phyloP scores from a whole-genome alignment of 2,888 invertebrate genomes.

The Psylliodes chrysocephalus region DNA sequence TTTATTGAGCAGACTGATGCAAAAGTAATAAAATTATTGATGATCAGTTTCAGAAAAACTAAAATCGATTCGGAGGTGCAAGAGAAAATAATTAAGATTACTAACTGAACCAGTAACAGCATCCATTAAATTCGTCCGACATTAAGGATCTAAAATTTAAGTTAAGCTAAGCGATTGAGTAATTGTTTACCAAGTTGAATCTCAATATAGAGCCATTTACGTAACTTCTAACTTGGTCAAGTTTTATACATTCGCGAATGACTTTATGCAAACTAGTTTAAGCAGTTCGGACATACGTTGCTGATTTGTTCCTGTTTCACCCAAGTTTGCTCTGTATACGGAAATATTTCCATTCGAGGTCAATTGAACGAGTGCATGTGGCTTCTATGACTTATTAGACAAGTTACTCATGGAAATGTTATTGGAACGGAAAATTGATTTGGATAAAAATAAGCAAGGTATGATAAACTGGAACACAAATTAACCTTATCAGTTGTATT shows the following conservation, averaged over 20 bases:
- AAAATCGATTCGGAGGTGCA: no score
- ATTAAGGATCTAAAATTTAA: constrained; percentile 2
- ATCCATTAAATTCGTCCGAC: neutral
- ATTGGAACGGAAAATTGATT: neutral
- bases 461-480: no score
- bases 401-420: neutral
- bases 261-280: constrained; percentile 29
- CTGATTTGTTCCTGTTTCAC: neutral
- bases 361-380: neutral
- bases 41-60: no score
- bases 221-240: constrained; percentile 25
- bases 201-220: constrained; percentile 22
- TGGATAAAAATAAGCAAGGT: no score
- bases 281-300: constrained; percentile 13
- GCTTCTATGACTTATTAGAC: neutral
- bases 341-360: neutral
- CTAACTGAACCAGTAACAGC: neutral
- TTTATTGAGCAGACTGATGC: no score
- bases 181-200: constrained; percentile 22
- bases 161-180: constrained; percentile 15
- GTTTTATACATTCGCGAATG: constrained; percentile 20
- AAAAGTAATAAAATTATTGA: no score
- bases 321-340: neutral
- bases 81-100: no score
- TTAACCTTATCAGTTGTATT: no score